Evolutionary conservation across 2,888 invertebrate genomes (phyloP).

Genomic region (Drosophila mettleri): DNA sequence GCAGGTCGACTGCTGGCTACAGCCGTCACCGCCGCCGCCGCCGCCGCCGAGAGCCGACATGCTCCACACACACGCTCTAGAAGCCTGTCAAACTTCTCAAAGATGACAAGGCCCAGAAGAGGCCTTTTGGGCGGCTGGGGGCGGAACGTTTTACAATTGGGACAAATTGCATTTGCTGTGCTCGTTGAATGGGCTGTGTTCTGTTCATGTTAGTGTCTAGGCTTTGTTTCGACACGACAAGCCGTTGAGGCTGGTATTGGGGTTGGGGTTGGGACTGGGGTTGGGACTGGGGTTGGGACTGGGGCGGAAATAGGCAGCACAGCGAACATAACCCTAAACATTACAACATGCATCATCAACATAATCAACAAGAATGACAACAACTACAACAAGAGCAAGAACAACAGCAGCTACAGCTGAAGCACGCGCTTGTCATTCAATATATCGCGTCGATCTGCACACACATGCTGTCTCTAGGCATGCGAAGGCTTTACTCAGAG

Average conservation of each 20-base stretch:
- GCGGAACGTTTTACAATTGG: conserved; percentile 68
- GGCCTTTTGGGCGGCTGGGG: conserved; percentile 7
- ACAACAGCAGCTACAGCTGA: conserved; percentile 5
- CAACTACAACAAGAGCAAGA: conserved; percentile 31
- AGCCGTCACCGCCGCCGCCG: background rate
- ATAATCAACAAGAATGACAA: conserved; percentile 67
- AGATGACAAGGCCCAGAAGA: conserved; percentile 35
- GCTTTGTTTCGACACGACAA: conserved; percentile 39
- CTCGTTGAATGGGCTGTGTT: conserved; percentile 50
- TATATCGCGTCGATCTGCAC: conserved; percentile 66
- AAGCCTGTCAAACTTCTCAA: conserved; percentile 71
- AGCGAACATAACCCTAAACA: conserved; percentile 74
- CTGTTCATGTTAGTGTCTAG: conserved; percentile 47
- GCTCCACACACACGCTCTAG: conserved; percentile 16
- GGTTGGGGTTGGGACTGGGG: background rate
- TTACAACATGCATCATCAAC: conserved; percentile 79
- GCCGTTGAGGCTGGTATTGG: background rate
- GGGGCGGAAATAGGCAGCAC: conserved; percentile 3
- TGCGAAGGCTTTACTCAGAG: too few relatives aligned
- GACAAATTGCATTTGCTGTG: conserved; percentile 83
- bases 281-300: too few relatives aligned
- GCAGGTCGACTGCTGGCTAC: background rate
- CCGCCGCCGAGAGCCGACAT: background rate
- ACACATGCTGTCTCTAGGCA: background rate
- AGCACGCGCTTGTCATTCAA: conserved; percentile 76